A percentile compares a stretch with the other conserved stretches of the same genome.
Conservation (phyloP, 1,140 invertebrate genomes). For the Apis cerana region DNA sequence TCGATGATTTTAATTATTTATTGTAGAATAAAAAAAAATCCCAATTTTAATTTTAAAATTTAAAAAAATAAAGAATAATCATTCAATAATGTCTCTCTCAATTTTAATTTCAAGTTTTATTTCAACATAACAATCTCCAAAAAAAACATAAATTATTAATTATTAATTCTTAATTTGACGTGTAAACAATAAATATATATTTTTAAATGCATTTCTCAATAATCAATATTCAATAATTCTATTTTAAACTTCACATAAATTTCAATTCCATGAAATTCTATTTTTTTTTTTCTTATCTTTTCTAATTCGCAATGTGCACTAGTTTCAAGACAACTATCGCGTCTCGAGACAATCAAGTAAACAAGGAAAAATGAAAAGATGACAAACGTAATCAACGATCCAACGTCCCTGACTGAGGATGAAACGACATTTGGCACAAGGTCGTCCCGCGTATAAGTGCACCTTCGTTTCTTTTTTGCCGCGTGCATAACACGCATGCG, state of each 20-base stretch:
- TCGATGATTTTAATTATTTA: too few species aligned
- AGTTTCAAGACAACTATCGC: neutral
- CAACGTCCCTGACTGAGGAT: conserved; percentile 68
- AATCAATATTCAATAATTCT: neutral
- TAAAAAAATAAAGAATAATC: too few species aligned
- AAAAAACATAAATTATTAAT: too few species aligned
- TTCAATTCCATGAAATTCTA: neutral
- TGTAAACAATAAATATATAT: too few species aligned
- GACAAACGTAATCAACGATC: conserved; percentile 42
- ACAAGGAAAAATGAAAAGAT: conserved; percentile 28
- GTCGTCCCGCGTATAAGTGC: conserved; percentile 61
- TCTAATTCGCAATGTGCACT: neutral
- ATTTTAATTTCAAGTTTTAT: too few species aligned
- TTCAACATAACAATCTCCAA: too few species aligned
- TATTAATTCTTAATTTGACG: too few species aligned
- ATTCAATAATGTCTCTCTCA: too few species aligned
- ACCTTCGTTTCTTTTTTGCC: conserved; percentile 40
- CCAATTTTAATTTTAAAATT: too few species aligned
- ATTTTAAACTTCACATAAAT: neutral
- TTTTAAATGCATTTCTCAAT: too few species aligned
- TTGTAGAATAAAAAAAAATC: too few species aligned
- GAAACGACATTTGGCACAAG: conserved; percentile 74
- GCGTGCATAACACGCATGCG: conserved; percentile 14
- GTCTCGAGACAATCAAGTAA: neutral
- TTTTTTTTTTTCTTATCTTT: neutral